Percentiles rank a stretch among this genome's conserved stretches.
These are phyloP conservation scores for Coilia nasus DNA, from an alignment of 2,797 vertebrate species.

Conservation along the genomic window DNA sequence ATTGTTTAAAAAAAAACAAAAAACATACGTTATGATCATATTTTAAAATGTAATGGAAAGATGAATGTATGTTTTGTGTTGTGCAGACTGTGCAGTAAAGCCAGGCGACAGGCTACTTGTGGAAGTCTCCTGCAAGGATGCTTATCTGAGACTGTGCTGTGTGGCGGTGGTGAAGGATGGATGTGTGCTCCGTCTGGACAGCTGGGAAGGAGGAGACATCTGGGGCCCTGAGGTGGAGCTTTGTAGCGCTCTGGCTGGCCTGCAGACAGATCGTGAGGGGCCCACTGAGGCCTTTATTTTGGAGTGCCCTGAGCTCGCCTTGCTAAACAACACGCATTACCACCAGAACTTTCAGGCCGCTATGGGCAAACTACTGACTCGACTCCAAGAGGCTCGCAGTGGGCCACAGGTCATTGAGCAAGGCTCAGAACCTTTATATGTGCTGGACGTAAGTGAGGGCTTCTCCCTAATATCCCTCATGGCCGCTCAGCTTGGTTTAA, in stretches of 20 bases:
- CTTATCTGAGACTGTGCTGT: slow-evolving; percentile 87
- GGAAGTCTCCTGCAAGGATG: slow-evolving; percentile 89
- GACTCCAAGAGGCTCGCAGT: slow-evolving; percentile 62
- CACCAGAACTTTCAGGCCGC: slow-evolving; percentile 84
- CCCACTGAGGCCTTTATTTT: slow-evolving; percentile 74
- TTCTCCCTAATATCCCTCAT: slow-evolving; percentile 92
- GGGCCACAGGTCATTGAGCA: not conserved
- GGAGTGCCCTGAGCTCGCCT: slow-evolving; percentile 90
- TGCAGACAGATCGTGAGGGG: slow-evolving; percentile 80
- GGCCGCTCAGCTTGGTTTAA: slow-evolving; percentile 79
- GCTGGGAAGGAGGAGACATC: slow-evolving; percentile 28
- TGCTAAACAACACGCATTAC: slow-evolving; percentile 87
- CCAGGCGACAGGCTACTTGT: slow-evolving; percentile 80
- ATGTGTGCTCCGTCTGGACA: slow-evolving; percentile 60
- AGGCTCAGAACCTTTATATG: slow-evolving; percentile 74
- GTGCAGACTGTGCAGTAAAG: slow-evolving; percentile 79
- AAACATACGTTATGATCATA: too few species aligned
- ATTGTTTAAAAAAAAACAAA: too few species aligned
- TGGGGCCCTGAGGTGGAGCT: slow-evolving; percentile 83
- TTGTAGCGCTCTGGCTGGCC: slow-evolving; percentile 87
- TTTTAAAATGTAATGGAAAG: too few species aligned
- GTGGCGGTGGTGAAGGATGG: slow-evolving; percentile 73
- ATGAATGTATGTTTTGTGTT: not conserved
- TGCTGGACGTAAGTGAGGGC: slow-evolving; percentile 95
- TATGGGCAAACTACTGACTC: slow-evolving; percentile 79